Base-by-base conservation (phyloP, 1,140 invertebrate species). In the Leucophenga varia region DNA sequence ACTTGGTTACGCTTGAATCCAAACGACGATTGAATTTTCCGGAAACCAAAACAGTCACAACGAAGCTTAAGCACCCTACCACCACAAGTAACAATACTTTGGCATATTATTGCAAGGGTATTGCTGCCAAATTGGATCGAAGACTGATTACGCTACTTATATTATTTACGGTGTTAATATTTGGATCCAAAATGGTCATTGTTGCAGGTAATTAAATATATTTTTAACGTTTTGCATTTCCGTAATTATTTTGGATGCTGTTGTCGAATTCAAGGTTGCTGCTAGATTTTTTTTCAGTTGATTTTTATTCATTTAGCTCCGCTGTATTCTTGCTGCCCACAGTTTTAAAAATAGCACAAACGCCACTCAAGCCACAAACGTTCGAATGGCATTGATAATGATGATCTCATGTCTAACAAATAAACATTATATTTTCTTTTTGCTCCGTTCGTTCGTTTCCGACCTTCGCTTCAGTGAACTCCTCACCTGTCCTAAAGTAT, bases 151-250 rank as follows among this genome's bases (percentile, higher is more conserved):
- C 31, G 3, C 13, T 43, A 7, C 34, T 43, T 3, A 12, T 19
- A 2, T 12, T 34, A 20, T 22, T 35, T 21, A n/a, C 20, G 10
- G 13, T 19, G 19, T 22, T 20, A 14, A 35, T 35, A 22, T 17
- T 43, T 13, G 20, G 31, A 17, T 34, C 31, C 21, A 43, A 43
- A 43, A 43, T 43, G 42, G 42, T 43, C 34, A 43, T 43, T 43
- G 42, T 43, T 10, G 22, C 38, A 40, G 21, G 42, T 43, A 21
- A 43, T 19, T 43, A 20, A 9, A 13, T 10, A 31, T 19, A 4
- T 6, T 17, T 2, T 32, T 3, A 13, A 32, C n/a, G 19, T 43
- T 20, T 3, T 20, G 18, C 19, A 28, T 2, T 10, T 43, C 8
- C n/a, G 18, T 14, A 12, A 4, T 43, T 9, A 13, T 9, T 19